Evolutionary conservation across 2,888 invertebrate genomes (phyloP), one percentile per base, ranked within the genome.

Genomic region (Hypolimnas misippus): DNA sequence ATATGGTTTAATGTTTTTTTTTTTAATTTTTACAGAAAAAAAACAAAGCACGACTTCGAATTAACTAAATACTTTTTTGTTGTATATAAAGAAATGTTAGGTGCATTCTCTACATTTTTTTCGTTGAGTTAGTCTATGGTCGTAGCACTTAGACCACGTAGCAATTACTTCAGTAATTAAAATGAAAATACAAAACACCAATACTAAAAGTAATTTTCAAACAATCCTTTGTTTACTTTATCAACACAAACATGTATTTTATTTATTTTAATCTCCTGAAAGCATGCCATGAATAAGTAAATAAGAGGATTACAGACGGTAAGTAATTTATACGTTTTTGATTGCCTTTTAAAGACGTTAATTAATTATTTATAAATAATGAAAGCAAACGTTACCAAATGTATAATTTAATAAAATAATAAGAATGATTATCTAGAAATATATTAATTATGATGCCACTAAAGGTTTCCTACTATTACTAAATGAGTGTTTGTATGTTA

Each of bases 161-260:
- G 49, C 65, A 57, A 55, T 62, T 63, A 63, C 61, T 65, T 42
- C 25, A 49, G 60, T 67, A 68, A 65, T 65, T 67, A 64, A 68
- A 68, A 58, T 58, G 51, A 65, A 65, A 65, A 65, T 55, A 65
- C 62, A 55, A 65, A 62, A 62, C 62, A 61, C 61, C 54, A 57
- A 61, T 65, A 65, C 64, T 49, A 50, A 65, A 57, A 57, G 61
- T 64, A 65, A 51, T 65, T 65, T 61, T 61, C 38, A 51, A 54
- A 57, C 61, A 57, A 54, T 54, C 50, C 61, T 54, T 61, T 54
- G 53, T 61, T 57, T 65, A 61, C 44, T 50, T 54, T 38, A 56
- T 33, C 33, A 57, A 42, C 10, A 33, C 14, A 53, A 56, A 57
- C 19, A 49, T 57, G 40, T 21, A 50, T 61, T 61, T 50, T 57